Percentiles rank a stretch among this genome's conserved stretches.
Evolutionary conservation across 2,797 vertebrate species (phyloP).

Genomic region (Tapirus indicus): DNA sequence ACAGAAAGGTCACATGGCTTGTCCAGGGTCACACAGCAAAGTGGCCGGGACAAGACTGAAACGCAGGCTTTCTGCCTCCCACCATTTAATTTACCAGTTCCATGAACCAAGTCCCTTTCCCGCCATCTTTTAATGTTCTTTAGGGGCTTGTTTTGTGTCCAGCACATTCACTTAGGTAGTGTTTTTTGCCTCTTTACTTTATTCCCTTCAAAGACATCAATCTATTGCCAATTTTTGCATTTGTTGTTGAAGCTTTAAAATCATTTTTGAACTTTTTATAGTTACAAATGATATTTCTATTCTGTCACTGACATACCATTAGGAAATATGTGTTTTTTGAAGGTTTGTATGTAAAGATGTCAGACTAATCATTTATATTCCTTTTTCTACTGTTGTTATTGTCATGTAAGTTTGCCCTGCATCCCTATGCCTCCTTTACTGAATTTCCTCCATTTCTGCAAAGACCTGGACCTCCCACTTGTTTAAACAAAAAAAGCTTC

Average conservation of each 20-base stretch:
- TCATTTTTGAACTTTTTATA: background rate
- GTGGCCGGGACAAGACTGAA: background rate
- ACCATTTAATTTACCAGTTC: background rate
- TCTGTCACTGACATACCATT: background rate
- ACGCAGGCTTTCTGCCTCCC: background rate
- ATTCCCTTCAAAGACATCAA: background rate
- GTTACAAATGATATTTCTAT: background rate
- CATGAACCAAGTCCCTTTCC: accelerated
- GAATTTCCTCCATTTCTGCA: conserved; percentile 77
- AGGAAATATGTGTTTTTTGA: background rate
- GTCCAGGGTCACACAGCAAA: background rate
- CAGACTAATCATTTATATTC: conserved; percentile 53
- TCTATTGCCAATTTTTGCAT: background rate
- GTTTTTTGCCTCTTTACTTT: background rate
- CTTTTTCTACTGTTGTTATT: conserved; percentile 70
- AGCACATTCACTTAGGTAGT: no score
- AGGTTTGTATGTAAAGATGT: conserved; percentile 56
- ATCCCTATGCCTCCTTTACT: conserved; percentile 74
- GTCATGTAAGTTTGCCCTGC: conserved; percentile 63
- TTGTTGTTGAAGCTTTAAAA: background rate
- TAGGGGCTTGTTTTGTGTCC: background rate
- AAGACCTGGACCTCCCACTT: conserved; percentile 83
- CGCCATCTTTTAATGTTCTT: background rate
- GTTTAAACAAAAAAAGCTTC: conserved; percentile 74
- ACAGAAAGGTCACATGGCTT: background rate